Conservation (phyloP, 2,888 invertebrate species). For the Parapristionchus giblindavisi region DNA sequence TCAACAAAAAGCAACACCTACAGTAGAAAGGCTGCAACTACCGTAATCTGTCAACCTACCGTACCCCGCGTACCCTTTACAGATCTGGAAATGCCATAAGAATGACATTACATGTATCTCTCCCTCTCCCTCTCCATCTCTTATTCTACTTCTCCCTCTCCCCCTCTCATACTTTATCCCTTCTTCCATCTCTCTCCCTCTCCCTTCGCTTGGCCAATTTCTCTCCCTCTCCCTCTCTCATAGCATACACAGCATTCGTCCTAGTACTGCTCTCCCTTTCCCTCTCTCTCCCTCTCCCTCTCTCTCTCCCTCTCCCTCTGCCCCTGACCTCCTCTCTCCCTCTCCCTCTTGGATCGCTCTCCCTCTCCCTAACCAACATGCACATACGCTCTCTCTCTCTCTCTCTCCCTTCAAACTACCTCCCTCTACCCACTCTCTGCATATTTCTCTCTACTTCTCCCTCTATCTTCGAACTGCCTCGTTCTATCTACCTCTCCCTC, state of each 20-base stretch:
- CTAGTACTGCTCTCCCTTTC: background rate
- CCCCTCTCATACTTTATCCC: background rate
- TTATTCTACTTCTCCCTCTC: background rate
- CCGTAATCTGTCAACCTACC: too few species aligned
- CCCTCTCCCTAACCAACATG: background rate
- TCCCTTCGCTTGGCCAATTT: background rate
- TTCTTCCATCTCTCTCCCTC: conserved; percentile 6
- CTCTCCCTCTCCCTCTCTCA: background rate
- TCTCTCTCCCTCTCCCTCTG: conserved; percentile 1
- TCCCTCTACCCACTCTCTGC: background rate
- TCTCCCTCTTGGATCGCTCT: background rate
- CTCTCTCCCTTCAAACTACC: background rate
- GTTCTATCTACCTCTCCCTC: background rate
- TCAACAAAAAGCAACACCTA: too few species aligned
- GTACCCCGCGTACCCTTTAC: background rate
- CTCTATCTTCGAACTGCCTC: background rate
- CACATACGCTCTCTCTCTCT: background rate
- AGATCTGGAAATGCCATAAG: background rate
- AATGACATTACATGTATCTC: background rate
- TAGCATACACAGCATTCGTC: background rate
- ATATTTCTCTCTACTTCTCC: background rate
- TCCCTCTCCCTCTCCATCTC: background rate
- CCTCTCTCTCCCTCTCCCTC: background rate
- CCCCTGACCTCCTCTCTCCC: background rate
- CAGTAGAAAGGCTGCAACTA: too few species aligned